These are phyloP conservation scores for Drosophila rufa DNA, from an alignment of 1,140 invertebrate genomes.

Conservation along the genomic window DNA sequence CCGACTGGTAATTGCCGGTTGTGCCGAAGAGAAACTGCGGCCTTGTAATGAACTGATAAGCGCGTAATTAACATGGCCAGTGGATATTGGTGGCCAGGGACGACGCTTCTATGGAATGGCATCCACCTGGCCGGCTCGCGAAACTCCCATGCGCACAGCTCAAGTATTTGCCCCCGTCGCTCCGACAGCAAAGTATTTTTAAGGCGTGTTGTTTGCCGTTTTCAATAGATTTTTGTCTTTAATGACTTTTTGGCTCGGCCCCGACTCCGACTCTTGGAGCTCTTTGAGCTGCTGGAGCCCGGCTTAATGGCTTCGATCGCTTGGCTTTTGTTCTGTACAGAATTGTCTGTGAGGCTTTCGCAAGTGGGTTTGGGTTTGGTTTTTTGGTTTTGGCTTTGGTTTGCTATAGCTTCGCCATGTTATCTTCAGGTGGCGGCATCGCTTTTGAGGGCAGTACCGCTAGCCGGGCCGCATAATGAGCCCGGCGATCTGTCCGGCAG, in stretches of 20 bases:
- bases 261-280: slow-evolving; percentile 8
- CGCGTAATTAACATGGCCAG: slow-evolving; percentile 68
- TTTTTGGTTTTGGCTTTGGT: slow-evolving; percentile 13
- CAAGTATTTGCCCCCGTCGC: slow-evolving; percentile 28
- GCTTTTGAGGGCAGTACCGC: slow-evolving; percentile 46
- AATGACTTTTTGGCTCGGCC: slow-evolving; percentile 70
- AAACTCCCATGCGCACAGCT: slow-evolving; percentile 37
- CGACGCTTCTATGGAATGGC: slow-evolving; percentile 18
- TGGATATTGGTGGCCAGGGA: slow-evolving; percentile 8
- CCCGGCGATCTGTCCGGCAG: slow-evolving; percentile 34
- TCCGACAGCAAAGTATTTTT: slow-evolving; percentile 55
- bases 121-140: slow-evolving; percentile 39
- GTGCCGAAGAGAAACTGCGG: slow-evolving; percentile 19
- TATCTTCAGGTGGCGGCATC: slow-evolving; percentile 44
- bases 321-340: slow-evolving; percentile 72
- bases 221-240: slow-evolving; percentile 81
- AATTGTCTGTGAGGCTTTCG: slow-evolving; percentile 57
- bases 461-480: slow-evolving; percentile 48
- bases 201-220: slow-evolving; percentile 71
- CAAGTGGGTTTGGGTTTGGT: slow-evolving; percentile 42
- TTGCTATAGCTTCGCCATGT: slow-evolving; percentile 21
- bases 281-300: slow-evolving; percentile 22
- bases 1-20: slow-evolving; percentile 39
- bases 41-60: slow-evolving; percentile 78
- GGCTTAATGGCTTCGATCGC: slow-evolving; percentile 70